Conservation (phyloP, 1,140 invertebrate species). For the Microplitis demolitor region DNA sequence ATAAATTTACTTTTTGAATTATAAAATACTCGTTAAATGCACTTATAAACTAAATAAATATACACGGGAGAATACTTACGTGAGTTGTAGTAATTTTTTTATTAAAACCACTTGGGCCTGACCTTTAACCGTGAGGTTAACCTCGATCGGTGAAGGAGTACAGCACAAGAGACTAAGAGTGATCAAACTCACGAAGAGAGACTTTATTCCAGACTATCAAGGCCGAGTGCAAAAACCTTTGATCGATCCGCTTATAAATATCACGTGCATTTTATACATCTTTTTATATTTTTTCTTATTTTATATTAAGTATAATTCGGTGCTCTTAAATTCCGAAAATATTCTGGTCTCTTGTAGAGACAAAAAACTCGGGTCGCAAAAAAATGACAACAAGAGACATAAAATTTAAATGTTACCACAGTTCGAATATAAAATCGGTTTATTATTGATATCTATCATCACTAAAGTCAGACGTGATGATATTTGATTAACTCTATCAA, state of each 20-base stretch:
- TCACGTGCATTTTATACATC: background rate
- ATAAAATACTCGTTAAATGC: constrained; percentile 63
- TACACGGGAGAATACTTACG: constrained; percentile 4
- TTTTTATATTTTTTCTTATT: background rate
- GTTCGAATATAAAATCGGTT: too few relatives aligned
- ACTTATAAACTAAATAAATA: constrained; percentile 56
- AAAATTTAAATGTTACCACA: too few relatives aligned
- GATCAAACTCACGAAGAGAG: background rate
- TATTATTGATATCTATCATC: too few relatives aligned
- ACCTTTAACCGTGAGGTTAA: constrained; percentile 32
- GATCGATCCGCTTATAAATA: constrained; percentile 23
- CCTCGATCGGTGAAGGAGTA: constrained; percentile 5
- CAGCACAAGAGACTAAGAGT: background rate
- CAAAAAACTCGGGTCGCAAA: too few relatives aligned
- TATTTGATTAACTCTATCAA: background rate
- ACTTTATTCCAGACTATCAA: constrained; percentile 21
- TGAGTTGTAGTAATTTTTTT: constrained; percentile 23
- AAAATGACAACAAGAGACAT: too few relatives aligned
- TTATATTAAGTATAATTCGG: too few relatives aligned
- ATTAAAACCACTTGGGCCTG: constrained; percentile 46
- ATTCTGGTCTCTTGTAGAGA: too few relatives aligned
- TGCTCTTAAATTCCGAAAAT: too few relatives aligned
- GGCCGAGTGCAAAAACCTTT: constrained; percentile 13
- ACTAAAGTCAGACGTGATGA: too few relatives aligned
- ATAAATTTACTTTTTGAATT: constrained; percentile 58